A percentile compares a stretch with the other conserved stretches of the same genome.
Conservation (phyloP, 2,113 vertebrate genomes). For the Misgurnus anguillicaudatus region DNA sequence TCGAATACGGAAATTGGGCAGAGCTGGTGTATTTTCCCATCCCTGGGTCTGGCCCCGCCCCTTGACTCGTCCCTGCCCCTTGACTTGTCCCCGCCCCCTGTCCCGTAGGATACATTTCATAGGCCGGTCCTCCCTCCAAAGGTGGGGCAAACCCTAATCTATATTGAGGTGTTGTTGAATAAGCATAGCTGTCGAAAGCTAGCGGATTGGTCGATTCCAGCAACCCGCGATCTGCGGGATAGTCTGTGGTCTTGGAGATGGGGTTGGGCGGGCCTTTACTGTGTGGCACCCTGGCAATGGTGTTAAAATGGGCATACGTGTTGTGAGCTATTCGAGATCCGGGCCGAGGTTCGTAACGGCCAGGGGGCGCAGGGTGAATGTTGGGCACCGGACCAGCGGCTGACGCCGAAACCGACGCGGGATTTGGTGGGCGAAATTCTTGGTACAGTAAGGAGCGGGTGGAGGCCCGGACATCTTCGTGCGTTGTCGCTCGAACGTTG, state of each 20-base stretch:
- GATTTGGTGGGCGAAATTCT: conserved; percentile 81
- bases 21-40: conserved; percentile 83
- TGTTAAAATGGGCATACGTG: conserved; percentile 92
- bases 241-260: conserved; percentile 69
- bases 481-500: conserved; percentile 87
- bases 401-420: conserved; percentile 52
- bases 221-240: conserved; percentile 73
- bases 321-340: conserved; percentile 87
- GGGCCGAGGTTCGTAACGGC: conserved; percentile 85
- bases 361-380: conserved; percentile 61
- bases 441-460: conserved; percentile 84
- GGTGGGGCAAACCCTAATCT: conserved; percentile 84
- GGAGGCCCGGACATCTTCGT: conserved; percentile 83
- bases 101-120: conserved; percentile 79
- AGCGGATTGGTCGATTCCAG: conserved; percentile 81
- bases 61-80: conserved; percentile 55
- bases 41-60: conserved; percentile 59
- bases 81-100: conserved; percentile 69
- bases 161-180: conserved; percentile 75
- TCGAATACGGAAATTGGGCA: conserved; percentile 89
- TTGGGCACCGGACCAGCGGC: conserved; percentile 53
- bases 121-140: conserved; percentile 74
- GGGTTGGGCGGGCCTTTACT: conserved; percentile 68
- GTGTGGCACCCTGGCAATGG: conserved; percentile 73
- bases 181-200: conserved; percentile 86